Base-by-base conservation (phyloP, 2,797 vertebrate species). In the Paramormyrops hopkinsi region DNA sequence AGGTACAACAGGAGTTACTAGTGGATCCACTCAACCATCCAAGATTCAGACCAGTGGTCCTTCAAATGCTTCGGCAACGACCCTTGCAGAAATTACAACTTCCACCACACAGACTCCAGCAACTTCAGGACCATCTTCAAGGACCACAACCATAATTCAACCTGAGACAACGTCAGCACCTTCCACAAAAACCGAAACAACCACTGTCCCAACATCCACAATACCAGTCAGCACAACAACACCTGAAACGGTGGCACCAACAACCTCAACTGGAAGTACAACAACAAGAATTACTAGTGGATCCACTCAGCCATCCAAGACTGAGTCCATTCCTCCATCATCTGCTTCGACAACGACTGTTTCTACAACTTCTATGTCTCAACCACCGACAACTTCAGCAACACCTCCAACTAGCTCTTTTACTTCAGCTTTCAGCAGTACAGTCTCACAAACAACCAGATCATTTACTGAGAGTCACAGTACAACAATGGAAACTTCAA, bases 31-130 rank as follows among this genome's bases (percentile, higher is more conserved):
- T n/a, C 89, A 88, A 91, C 88, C 65, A 2, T 2, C 90, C 25
- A 46, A 86, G 2, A 53, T 53, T 1, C 11, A 93, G 88, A 0
- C 96, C 97, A 92, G 92, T 98, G 97, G 89, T 88, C 91, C 50
- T 96, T 97, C 91, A 82, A 46, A 54, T 86, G 92, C 0, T 89
- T 92, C 90, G 7, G 0, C 2, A 0, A 54, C 51, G 1, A 54
- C 51, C 17, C 0, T 54, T 54, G 51, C 14, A 54, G 51, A 54
- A 54, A 19, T 54, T 17, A 54, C 51, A 19, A 54, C 2, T 8
- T 0, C 94, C 2, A 91, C 86, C 0, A 79, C 46, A 69, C 1
- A 4, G 95, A 98, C 83, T 98, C 97, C 14, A 19, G 93, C 97
- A 94, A 95, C 98, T 29, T 92, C 91, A 90, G 65, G 97, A 0